Evolutionary conservation across 2,888 invertebrate genomes (phyloP), one percentile per base, ranked within the genome.

Genomic region (Drosophila picticornis): DNA sequence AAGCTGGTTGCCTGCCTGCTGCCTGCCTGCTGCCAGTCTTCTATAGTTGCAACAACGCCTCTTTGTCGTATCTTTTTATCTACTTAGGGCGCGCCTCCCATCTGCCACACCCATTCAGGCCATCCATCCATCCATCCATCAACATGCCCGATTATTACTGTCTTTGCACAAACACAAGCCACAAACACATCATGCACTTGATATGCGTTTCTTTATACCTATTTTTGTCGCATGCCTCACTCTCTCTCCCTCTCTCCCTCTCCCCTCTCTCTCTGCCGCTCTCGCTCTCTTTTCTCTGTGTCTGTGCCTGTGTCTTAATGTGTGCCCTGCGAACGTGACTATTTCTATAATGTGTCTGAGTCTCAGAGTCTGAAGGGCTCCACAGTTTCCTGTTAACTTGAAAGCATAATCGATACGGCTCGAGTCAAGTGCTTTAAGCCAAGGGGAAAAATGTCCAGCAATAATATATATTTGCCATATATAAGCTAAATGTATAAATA

Each of bases 61-160:
- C 83, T 62, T 82, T 75, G 61, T 66, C 71, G 70, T 88, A 83
- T 75, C 71, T 88, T 75, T 87, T 82, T 84, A 84, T 84, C 80
- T 79, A 66, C 88, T 87, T 87, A 64, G 52, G 62, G 59, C 58
- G 46, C 61, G 66, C 57, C n/a, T 31, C 32, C 32, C 48, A n/a
- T 48, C 50, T n/a, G 29, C 19, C 16, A 43, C n/a, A 34, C 46
- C 59, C 34, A 58, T 10, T 3, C 57, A 32, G 27, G 51, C 40
- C 36, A 61, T 51, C 53, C 56, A 31, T 27, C 27, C 27, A 27
- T 4, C 27, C 27, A 61, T 65, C 52, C 76, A 61, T 63, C 56
- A 58, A 29, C 22, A 46, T 65, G 69, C 52, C 72, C 69, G 75
- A 81, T 78, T 82, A 75, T 77, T 77, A 75, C 72, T 66, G 81